Conservation (phyloP, 1,140 invertebrate genomes). For the Drosophila paulistorum region DNA sequence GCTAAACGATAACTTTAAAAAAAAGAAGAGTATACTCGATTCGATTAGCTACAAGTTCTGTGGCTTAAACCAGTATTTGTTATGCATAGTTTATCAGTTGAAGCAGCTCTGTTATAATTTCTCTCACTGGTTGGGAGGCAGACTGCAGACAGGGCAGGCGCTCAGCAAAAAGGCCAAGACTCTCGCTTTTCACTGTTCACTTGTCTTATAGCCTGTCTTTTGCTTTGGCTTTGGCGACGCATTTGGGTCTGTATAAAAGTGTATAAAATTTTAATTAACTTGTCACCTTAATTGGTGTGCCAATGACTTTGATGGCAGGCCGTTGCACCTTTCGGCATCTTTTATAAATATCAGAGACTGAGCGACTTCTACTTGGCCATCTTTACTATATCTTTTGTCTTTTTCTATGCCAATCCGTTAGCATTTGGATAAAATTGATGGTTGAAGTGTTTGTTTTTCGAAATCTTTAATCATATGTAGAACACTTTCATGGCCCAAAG, state of each 20-base stretch:
- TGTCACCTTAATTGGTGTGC: slow-evolving; percentile 49
- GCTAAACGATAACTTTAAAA: no score
- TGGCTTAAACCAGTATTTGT: slow-evolving; percentile 55
- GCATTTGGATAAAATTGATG: neutral
- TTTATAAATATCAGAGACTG: neutral
- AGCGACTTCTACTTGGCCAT: neutral
- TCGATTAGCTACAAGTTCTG: neutral
- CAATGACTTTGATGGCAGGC: slow-evolving; percentile 14
- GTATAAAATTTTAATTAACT: slow-evolving; percentile 58
- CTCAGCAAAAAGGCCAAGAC: slow-evolving; percentile 29
- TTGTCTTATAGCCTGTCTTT: neutral
- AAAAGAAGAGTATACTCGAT: neutral
- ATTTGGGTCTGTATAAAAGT: slow-evolving; percentile 11
- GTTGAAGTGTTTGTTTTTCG: neutral
- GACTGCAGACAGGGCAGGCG: neutral
- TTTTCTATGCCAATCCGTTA: neutral
- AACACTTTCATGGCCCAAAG: slow-evolving; percentile 58
- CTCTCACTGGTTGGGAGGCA: slow-evolving; percentile 42
- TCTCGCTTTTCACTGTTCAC: slow-evolving; percentile 62
- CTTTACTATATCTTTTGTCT: neutral
- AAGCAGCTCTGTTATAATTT: slow-evolving; percentile 65
- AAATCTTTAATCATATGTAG: slow-evolving; percentile 13
- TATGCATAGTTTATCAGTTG: slow-evolving; percentile 43
- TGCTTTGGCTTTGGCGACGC: neutral
- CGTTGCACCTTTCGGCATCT: slow-evolving; percentile 39